Base-by-base conservation (phyloP, 2,888 invertebrate genomes). In the Anaspis maculata region DNA sequence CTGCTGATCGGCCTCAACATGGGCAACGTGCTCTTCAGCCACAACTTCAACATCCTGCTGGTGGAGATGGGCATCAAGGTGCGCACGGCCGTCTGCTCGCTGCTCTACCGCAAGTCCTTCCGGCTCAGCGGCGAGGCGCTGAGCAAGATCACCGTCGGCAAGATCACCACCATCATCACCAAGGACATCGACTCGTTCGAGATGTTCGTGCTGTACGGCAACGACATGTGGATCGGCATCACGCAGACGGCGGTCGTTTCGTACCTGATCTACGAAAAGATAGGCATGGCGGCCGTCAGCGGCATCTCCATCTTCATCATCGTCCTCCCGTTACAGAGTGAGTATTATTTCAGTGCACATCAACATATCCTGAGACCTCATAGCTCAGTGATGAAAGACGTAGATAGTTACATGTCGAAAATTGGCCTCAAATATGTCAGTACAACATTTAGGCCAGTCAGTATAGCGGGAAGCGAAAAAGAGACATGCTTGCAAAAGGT, bases 141-240 rank as follows among this genome's bases (percentile, higher is more conserved):
- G 40, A 76, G 77, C 3, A 72, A 80, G 52, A 81, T 84, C 4
- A 82, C 84, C 2, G 65, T 70, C 28, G 78, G 79, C 1, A 76
- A 77, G 56, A 72, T 78, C 40, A 87, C 94, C 21, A 94, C 94
- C 54, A 73, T 94, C 9, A 71, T 96, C 34, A 88, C 92, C 1
- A 96, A 92, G 59, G 96, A 96, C 61, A 86, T 94, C 42, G 81
- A 82, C 48, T 76, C 89, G 31, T 91, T 95, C 61, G 94, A 95
- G 61, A 73, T 84, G 54, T 84, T 85, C 3, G 73, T 89, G 19
- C 76, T 87, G 48, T 89, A 90, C 58, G 64, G 91, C 7, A 91
- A 91, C 64, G 92, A 90, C 60, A 69, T 92, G 11, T 90, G 92
- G 88, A 80, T 92, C 38, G 91, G 89, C 0, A 87, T 91, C 0